Evolutionary conservation across 2,797 vertebrate species (phyloP), one percentile per base, ranked within the genome.

Genomic region (Anisognathus igniventris): DNA sequence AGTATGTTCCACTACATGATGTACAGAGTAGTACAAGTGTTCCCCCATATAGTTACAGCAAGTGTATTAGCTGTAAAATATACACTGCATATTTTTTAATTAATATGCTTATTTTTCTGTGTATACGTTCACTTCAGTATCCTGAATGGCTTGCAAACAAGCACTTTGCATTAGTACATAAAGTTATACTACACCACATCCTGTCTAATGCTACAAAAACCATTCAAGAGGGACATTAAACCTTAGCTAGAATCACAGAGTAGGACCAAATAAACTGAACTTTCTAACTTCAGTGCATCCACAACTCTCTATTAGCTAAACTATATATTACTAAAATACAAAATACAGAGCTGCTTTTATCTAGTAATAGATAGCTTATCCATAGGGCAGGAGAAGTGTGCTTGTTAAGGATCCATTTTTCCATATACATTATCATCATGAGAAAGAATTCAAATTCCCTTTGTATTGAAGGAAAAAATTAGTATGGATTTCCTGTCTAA

Each of bases 1-100:
- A 92, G 76, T 92, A 90, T 88, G 35, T 19, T 73, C 57, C 89
- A 84, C 91, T 93, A 92, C 71, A 91, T 74, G 54, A 95, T 39
- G 16, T 67, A 95, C 95, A 86, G 94, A 91, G 19, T 31, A 44
- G 50, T 75, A 61, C 14, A 60, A 58, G 60, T 57, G 88, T 93
- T 94, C 42, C 51, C 91, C 58, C 35, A 60, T 62, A 64, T 12
- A 90, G 68, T 35, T 92, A 35, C 57, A 75, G 37, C 23, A 91
- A 82, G 24, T 42, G 23, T 48, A 70, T 66, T 82, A 79, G 53
- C 37, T 40, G 24, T 51, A 77, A 91, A 94, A 66, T 48, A 78
- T 50, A 28, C 27, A 50, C 27, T 30, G 48, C 27, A 50, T 50
- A 50, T 50, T 50, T 50, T 50, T 7, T 18, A 50, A 50, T 28